Percentiles rank a stretch among this genome's conserved stretches.
These are phyloP conservation scores for Tetrao urogallus DNA, from an alignment of 2,113 vertebrate species.

Conservation along the genomic window DNA sequence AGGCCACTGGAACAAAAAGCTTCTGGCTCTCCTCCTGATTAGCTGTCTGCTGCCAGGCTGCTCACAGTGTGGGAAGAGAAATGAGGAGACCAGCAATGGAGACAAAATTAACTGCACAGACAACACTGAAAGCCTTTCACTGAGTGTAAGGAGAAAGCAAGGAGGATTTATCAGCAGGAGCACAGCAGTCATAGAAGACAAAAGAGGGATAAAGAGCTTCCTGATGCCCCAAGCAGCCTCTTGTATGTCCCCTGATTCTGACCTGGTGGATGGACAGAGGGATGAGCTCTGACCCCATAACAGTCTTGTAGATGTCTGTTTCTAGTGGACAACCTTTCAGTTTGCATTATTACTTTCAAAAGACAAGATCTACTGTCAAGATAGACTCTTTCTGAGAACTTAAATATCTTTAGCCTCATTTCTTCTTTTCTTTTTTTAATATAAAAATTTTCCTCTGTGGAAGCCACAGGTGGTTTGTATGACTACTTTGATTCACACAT, in stretches of 20 bases:
- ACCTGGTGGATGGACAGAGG: background rate
- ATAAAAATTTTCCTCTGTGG: background rate
- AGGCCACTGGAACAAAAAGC: background rate
- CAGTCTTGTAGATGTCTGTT: background rate
- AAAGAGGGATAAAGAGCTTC: conserved; percentile 1
- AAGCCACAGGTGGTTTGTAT: background rate
- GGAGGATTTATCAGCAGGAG: background rate
- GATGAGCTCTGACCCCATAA: background rate
- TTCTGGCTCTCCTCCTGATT: background rate
- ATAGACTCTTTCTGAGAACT: background rate
- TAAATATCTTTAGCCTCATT: accelerated
- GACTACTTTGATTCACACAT: background rate
- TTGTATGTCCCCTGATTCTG: background rate
- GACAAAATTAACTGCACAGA: conserved; percentile 10
- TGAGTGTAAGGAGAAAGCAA: background rate
- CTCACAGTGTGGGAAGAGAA: background rate
- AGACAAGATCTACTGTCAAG: background rate
- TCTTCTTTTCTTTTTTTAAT: background rate
- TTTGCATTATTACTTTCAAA: background rate
- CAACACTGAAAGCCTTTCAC: background rate
- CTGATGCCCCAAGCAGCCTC: background rate
- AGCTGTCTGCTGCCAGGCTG: conserved; percentile 34
- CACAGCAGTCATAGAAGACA: background rate
- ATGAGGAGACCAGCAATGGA: background rate
- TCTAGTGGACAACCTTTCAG: background rate